A percentile compares a stretch with the other conserved stretches of the same genome.
Evolutionary conservation across 1,140 invertebrate genomes (phyloP).

Genomic region (Plutomurus gul): DNA sequence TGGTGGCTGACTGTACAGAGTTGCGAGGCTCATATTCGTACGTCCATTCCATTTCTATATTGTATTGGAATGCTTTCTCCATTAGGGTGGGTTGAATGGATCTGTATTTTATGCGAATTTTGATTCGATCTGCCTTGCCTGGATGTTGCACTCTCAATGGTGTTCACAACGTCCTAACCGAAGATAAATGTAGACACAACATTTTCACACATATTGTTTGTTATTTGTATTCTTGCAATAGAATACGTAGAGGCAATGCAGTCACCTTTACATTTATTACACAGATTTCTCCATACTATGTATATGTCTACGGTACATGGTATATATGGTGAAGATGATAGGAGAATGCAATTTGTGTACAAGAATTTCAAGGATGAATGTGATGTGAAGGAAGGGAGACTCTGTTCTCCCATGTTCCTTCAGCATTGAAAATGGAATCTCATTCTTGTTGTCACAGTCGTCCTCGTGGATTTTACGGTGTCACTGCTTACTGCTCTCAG

Average conservation of each 20-base stretch:
- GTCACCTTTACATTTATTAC: no score
- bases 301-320: no score
- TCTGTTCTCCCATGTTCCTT: background rate
- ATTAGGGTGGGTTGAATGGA: background rate
- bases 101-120: slow-evolving; percentile 17
- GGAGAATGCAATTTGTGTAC: background rate
- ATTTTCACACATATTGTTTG: no score
- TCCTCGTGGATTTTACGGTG: slow-evolving; percentile 13
- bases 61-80: background rate
- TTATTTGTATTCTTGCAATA: no score
- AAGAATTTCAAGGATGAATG: background rate
- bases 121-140: background rate
- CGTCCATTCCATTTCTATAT: slow-evolving; percentile 19
- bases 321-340: no score
- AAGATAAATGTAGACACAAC: no score
- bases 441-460: slow-evolving; percentile 19
- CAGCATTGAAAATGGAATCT: slow-evolving; percentile 15
- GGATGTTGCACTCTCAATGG: background rate
- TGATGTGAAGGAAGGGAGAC: background rate
- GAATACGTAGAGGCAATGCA: no score
- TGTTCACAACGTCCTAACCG: no score
- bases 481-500: background rate
- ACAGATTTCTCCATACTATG: no score
- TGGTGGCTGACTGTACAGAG: background rate
- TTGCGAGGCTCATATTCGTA: background rate